These are phyloP conservation scores for Lepidurus apus DNA, from an alignment of 1,140 invertebrate genomes.

Conservation along the genomic window DNA sequence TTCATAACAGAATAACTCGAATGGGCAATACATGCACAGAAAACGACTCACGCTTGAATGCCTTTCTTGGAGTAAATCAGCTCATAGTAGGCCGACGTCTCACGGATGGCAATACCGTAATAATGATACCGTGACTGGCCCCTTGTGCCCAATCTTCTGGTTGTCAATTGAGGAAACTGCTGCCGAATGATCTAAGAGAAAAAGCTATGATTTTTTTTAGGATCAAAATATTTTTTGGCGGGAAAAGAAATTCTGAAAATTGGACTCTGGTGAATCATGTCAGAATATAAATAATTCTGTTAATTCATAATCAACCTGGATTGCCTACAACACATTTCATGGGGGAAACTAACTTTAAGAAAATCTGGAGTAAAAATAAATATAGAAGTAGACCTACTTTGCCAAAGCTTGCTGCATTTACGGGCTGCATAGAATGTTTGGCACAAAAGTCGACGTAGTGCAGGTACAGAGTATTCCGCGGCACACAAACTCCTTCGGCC, in stretches of 20 bases:
- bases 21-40: neutral
- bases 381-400: conserved; percentile 46
- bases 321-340: too few relatives aligned
- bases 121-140: conserved; percentile 57
- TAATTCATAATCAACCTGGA: too few relatives aligned
- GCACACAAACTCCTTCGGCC: conserved; percentile 55
- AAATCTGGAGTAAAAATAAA: neutral
- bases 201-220: conserved; percentile 15
- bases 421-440: conserved; percentile 49
- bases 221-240: neutral
- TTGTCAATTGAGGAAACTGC: conserved; percentile 54
- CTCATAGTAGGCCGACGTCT: conserved; percentile 50
- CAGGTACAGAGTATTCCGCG: conserved; percentile 51
- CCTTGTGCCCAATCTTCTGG: conserved; percentile 51
- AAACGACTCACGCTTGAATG: conserved; percentile 35
- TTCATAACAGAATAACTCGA: conserved; percentile 17
- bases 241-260: neutral
- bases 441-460: conserved; percentile 55
- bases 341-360: too few relatives aligned
- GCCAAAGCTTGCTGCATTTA: conserved; percentile 56
- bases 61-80: conserved; percentile 50
- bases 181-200: conserved; percentile 50
- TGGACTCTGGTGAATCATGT: too few relatives aligned
- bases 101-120: conserved; percentile 51
- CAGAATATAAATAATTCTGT: too few relatives aligned